A percentile compares a stretch with the other conserved stretches of the same genome.
Conservation (phyloP, 2,797 vertebrate species). For the Heliangelus exortis region DNA sequence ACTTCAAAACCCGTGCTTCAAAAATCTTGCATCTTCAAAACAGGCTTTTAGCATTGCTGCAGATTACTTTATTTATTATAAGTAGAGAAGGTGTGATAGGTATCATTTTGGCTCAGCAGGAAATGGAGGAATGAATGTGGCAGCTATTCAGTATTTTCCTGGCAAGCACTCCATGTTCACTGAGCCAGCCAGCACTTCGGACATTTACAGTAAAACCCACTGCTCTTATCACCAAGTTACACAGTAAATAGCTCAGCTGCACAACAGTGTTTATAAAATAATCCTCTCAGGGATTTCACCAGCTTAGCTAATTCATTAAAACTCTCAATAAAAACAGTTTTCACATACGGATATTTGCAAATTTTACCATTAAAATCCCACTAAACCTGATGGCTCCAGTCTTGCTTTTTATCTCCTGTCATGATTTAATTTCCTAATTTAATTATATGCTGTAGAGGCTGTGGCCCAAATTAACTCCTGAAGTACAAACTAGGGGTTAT, state of each 20-base stretch:
- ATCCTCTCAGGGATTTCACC: slow-evolving; percentile 32
- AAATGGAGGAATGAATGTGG: background rate
- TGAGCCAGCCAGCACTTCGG: background rate
- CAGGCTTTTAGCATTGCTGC: background rate
- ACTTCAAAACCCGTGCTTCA: background rate
- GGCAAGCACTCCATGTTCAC: rapidly evolving
- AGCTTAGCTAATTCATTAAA: slow-evolving; percentile 7
- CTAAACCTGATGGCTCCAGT: background rate
- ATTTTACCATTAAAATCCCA: slow-evolving; percentile 26
- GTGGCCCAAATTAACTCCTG: background rate
- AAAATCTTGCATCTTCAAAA: background rate
- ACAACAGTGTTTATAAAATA: slow-evolving; percentile 1
- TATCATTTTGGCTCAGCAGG: background rate
- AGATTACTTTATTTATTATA: background rate
- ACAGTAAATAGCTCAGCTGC: slow-evolving; percentile 20
- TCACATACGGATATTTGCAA: slow-evolving; percentile 7
- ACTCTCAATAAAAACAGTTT: background rate
- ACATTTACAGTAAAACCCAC: slow-evolving; percentile 29
- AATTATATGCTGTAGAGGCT: background rate
- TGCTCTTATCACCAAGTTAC: background rate
- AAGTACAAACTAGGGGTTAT: background rate
- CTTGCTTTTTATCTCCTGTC: background rate
- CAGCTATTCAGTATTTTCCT: background rate
- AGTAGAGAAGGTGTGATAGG: background rate
- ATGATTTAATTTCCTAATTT: slow-evolving; percentile 4